These are phyloP conservation scores for Cenopis cana DNA, from an alignment of 2,888 invertebrate species.

Conservation along the genomic window DNA sequence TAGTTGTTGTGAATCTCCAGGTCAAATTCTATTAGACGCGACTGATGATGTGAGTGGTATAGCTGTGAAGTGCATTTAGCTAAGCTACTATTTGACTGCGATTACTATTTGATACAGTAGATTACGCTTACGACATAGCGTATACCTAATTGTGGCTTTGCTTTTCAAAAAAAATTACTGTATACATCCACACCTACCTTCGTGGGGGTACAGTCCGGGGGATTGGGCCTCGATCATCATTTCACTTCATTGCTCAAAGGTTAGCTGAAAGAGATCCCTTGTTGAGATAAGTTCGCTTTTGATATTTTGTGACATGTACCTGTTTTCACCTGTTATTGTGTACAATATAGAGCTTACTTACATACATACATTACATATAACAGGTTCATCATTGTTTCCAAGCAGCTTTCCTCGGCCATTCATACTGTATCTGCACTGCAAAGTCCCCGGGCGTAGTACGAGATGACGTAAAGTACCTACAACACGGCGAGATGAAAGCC, in stretches of 20 bases:
- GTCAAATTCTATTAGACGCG: background rate
- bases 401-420: conserved; percentile 14
- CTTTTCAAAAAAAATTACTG: background rate
- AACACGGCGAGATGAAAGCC: conserved; percentile 31
- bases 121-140: background rate
- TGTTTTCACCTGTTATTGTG: too few relatives aligned
- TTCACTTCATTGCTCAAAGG: too few relatives aligned
- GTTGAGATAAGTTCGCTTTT: too few relatives aligned
- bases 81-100: conserved; percentile 1
- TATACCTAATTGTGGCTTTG: background rate
- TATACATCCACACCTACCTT: background rate
- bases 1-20: background rate
- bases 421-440: background rate
- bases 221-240: too few relatives aligned
- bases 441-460: background rate
- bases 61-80: background rate
- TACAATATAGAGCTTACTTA: too few relatives aligned
- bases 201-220: too few relatives aligned
- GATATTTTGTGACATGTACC: too few relatives aligned
- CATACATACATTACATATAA: background rate
- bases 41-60: background rate
- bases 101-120: background rate
- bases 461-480: conserved; percentile 2
- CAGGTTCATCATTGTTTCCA: background rate
- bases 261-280: too few relatives aligned